Conservation (phyloP, 2,113 vertebrate species). For the Mionectes macconnelli region DNA sequence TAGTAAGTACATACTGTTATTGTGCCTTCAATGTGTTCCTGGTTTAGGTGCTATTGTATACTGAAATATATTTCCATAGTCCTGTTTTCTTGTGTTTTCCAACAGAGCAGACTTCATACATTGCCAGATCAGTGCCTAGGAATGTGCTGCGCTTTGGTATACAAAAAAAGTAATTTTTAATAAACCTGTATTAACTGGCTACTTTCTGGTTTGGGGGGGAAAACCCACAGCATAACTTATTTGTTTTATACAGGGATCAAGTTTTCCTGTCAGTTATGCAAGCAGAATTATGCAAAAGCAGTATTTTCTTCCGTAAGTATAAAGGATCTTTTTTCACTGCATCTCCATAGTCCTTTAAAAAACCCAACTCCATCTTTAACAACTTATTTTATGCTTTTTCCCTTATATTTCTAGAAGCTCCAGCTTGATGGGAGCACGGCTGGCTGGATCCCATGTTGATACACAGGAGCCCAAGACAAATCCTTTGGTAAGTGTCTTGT, state of each 20-base stretch:
- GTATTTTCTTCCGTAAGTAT: slow-evolving; percentile 69
- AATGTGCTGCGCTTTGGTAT: neutral
- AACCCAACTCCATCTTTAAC: neutral
- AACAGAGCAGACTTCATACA: neutral
- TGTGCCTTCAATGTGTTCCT: neutral
- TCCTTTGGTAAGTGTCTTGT: slow-evolving; percentile 59
- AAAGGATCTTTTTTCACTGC: neutral
- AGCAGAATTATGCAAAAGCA: slow-evolving; percentile 18
- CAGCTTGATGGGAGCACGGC: slow-evolving; percentile 28
- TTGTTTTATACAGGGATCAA: slow-evolving; percentile 53
- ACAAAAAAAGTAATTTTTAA: neutral
- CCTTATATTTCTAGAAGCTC: neutral
- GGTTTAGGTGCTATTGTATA: neutral
- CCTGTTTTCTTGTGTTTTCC: neutral
- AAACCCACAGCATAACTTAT: neutral
- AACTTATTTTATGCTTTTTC: neutral
- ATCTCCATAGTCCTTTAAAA: neutral
- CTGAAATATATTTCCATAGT: neutral
- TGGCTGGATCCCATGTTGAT: slow-evolving; percentile 36
- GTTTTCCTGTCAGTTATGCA: slow-evolving; percentile 37
- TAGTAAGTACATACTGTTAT: neutral
- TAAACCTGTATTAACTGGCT: neutral
- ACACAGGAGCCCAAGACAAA: slow-evolving; percentile 50
- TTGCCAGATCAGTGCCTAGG: neutral
- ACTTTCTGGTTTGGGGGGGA: neutral